These are phyloP conservation scores for Trochalopteron elliotii DNA, from an alignment of 2,113 vertebrate genomes.

Conservation along the genomic window DNA sequence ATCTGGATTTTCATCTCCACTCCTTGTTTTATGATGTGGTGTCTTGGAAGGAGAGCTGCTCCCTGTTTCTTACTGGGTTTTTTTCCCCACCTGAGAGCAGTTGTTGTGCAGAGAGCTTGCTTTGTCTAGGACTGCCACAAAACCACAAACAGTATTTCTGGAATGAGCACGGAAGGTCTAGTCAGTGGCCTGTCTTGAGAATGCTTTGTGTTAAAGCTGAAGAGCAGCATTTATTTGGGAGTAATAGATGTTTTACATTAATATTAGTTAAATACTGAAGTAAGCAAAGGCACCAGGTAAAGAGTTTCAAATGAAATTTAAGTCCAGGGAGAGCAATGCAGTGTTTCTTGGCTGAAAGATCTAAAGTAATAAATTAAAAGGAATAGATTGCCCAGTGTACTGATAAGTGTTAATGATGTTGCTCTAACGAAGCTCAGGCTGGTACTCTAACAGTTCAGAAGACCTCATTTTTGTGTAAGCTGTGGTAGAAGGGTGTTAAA, in stretches of 20 bases:
- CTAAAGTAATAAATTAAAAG: background rate
- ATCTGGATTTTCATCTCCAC: background rate
- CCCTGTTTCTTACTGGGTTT: background rate
- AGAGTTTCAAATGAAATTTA: background rate
- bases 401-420: background rate
- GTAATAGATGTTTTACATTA: background rate
- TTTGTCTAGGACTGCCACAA: slow-evolving; percentile 23
- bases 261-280: background rate
- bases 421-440: background rate
- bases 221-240: background rate
- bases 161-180: background rate
- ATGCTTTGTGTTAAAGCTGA: background rate
- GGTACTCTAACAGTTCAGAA: background rate
- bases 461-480: slow-evolving; percentile 12
- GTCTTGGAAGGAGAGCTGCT: background rate
- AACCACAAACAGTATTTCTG: slow-evolving; percentile 29
- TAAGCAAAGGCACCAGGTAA: background rate
- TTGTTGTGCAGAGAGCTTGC: background rate
- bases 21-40: slow-evolving; percentile 9
- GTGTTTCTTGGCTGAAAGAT: background rate
- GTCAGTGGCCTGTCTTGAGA: background rate
- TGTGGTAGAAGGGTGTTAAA: slow-evolving; percentile 16
- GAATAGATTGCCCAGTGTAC: background rate
- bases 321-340: background rate
- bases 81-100: background rate